Conservation (phyloP, 2,888 invertebrate species). For the Ligdia adustata region DNA sequence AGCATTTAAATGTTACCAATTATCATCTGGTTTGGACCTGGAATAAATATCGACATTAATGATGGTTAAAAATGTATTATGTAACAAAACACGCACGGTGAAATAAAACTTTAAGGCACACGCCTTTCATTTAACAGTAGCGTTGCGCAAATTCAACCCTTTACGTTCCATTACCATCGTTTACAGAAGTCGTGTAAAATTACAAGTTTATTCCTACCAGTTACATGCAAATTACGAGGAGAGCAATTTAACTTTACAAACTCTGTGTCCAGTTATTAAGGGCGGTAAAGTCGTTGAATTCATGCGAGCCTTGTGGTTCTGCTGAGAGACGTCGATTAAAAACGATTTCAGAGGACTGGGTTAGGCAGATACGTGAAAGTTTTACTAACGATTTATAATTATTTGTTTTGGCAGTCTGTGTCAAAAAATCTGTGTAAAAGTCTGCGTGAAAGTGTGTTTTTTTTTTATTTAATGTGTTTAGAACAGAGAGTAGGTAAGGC, state of each 20-base stretch:
- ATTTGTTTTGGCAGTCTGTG: too few relatives aligned
- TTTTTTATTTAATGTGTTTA: too few relatives aligned
- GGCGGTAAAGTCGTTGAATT: slow-evolving; percentile 19
- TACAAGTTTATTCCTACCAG: slow-evolving; percentile 24
- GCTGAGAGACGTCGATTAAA: slow-evolving; percentile 9
- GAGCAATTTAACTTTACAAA: slow-evolving; percentile 26
- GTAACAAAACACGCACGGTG: too few relatives aligned
- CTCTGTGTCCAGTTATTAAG: slow-evolving; percentile 30
- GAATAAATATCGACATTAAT: too few relatives aligned
- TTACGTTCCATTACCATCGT: slow-evolving; percentile 16
- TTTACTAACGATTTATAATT: too few relatives aligned
- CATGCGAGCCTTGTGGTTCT: slow-evolving; percentile 14
- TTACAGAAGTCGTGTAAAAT: slow-evolving; percentile 20
- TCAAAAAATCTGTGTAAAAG: too few relatives aligned
- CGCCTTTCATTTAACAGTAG: not conserved
- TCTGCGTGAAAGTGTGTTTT: too few relatives aligned
- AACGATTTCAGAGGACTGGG: not conserved
- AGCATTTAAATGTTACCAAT: too few relatives aligned
- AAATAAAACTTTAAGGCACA: not conserved
- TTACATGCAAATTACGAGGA: slow-evolving; percentile 26
- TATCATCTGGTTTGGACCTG: too few relatives aligned
- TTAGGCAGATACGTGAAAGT: not conserved
- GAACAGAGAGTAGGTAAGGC: too few relatives aligned
- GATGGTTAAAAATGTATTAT: too few relatives aligned
- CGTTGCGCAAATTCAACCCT: slow-evolving; percentile 8